Evolutionary conservation across 1,140 invertebrate genomes (phyloP).

Genomic region (Probaryconus sp.): DNA sequence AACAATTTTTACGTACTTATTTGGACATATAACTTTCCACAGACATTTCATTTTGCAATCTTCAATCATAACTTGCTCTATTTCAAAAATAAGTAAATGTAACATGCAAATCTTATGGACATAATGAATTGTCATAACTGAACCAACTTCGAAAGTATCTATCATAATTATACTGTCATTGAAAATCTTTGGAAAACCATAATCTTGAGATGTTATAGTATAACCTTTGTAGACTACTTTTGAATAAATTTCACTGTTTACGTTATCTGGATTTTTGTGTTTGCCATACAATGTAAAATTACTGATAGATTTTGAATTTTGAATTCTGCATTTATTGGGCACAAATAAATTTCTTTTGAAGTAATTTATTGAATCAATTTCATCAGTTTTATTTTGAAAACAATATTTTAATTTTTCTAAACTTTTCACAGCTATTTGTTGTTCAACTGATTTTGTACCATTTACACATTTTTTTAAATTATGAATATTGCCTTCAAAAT

Average conservation of each 20-base stretch:
- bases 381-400: neutral
- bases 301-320: neutral
- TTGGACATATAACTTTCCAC: constrained; percentile 3
- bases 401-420: constrained; percentile 8
- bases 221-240: constrained; percentile 8
- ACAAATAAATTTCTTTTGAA: constrained; percentile 5
- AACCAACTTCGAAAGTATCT: neutral
- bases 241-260: neutral
- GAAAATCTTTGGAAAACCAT: neutral
- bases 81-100: constrained; percentile 1
- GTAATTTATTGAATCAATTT: neutral
- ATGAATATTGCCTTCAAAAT: constrained; percentile 10
- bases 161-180: constrained; percentile 9
- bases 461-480: neutral
- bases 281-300: constrained; percentile 1
- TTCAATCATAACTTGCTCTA: constrained; percentile 1
- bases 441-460: constrained; percentile 8
- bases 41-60: constrained; percentile 5
- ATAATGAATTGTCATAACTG: neutral
- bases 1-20: neutral
- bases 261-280: neutral
- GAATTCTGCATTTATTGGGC: neutral
- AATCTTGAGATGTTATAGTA: constrained; percentile 2
- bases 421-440: constrained; percentile 7
- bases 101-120: neutral